phyloP scores from a whole-genome alignment of 2,888 invertebrate genomes.

The Melanchra persicariae region DNA sequence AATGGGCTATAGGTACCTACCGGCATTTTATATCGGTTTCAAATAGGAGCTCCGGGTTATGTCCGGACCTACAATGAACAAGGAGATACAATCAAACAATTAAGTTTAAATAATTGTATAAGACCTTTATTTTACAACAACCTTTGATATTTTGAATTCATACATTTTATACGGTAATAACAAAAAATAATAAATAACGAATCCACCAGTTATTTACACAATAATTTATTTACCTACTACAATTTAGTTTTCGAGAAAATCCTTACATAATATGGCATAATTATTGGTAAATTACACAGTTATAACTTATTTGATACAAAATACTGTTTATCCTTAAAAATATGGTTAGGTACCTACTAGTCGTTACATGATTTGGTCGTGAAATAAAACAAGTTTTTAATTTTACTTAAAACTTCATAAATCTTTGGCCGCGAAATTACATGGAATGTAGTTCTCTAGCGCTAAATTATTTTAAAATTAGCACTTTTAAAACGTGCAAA shows the following conservation, averaged over 20 bases:
- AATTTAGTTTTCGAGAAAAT: constrained; percentile 47
- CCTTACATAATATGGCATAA: constrained; percentile 72
- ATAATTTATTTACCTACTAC: constrained; percentile 60
- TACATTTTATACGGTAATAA: constrained; percentile 45
- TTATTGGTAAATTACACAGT: constrained; percentile 60
- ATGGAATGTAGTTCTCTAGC: constrained; percentile 60
- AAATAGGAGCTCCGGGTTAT: not conserved
- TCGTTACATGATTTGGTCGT: constrained; percentile 50
- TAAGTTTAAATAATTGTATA: constrained; percentile 22
- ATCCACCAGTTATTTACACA: constrained; percentile 59
- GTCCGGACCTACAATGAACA: not conserved
- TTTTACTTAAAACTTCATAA: constrained; percentile 53
- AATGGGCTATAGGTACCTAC: not conserved
- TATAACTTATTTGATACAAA: constrained; percentile 49
- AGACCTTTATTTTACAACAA: constrained; percentile 59
- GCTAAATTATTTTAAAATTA: constrained; percentile 23
- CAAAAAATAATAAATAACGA: constrained; percentile 64
- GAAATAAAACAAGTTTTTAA: constrained; percentile 28
- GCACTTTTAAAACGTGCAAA: constrained; percentile 24
- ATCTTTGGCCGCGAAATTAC: constrained; percentile 62
- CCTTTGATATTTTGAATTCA: constrained; percentile 50
- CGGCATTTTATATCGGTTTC: not conserved
- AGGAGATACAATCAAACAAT: constrained; percentile 41
- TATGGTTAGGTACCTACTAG: constrained; percentile 9
- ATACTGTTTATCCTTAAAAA: constrained; percentile 62